phyloP scores from a whole-genome alignment of 2,888 invertebrate genomes.

The Acanthococcus lagerstroemiae region DNA sequence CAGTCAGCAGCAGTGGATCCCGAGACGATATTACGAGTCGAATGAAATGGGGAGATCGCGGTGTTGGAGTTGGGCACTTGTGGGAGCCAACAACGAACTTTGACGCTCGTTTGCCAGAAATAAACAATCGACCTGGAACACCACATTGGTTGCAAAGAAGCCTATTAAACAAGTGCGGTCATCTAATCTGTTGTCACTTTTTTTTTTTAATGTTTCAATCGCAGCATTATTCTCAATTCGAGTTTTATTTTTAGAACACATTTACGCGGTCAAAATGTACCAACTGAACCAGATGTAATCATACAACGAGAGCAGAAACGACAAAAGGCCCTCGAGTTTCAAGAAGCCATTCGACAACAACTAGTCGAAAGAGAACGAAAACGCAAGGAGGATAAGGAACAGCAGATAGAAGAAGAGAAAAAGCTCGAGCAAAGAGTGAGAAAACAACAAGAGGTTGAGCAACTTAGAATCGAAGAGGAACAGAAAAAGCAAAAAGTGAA shows the following conservation, averaged over 20 bases:
- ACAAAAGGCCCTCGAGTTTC: slow-evolving; percentile 73
- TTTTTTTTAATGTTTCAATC: not conserved
- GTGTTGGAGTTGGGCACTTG: slow-evolving; percentile 5
- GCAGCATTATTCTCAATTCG: not conserved
- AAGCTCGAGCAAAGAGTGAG: slow-evolving; percentile 64
- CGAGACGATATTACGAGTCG: not conserved
- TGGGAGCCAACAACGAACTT: slow-evolving; percentile 2
- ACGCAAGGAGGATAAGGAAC: slow-evolving; percentile 36
- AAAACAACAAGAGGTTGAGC: slow-evolving; percentile 71
- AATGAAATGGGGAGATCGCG: slow-evolving; percentile 10
- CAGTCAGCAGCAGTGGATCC: not conserved
- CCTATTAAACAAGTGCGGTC: slow-evolving; percentile 3
- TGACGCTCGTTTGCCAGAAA: slow-evolving; percentile 9
- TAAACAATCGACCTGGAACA: slow-evolving; percentile 13
- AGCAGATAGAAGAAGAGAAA: slow-evolving; percentile 48
- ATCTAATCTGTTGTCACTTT: not conserved
- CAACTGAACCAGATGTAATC: slow-evolving; percentile 65
- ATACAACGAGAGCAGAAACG: slow-evolving; percentile 72
- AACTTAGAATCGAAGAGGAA: slow-evolving; percentile 63
- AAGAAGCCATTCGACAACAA: slow-evolving; percentile 73
- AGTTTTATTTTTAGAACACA: slow-evolving; percentile 47
- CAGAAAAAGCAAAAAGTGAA: slow-evolving; percentile 51
- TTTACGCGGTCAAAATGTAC: slow-evolving; percentile 76
- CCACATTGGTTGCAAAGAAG: slow-evolving; percentile 24
- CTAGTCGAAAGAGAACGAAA: slow-evolving; percentile 53